Percentiles rank a stretch among this genome's conserved stretches.
These are phyloP conservation scores for Alfaro cultratus DNA, from an alignment of 2,797 vertebrate genomes.

Conservation along the genomic window DNA sequence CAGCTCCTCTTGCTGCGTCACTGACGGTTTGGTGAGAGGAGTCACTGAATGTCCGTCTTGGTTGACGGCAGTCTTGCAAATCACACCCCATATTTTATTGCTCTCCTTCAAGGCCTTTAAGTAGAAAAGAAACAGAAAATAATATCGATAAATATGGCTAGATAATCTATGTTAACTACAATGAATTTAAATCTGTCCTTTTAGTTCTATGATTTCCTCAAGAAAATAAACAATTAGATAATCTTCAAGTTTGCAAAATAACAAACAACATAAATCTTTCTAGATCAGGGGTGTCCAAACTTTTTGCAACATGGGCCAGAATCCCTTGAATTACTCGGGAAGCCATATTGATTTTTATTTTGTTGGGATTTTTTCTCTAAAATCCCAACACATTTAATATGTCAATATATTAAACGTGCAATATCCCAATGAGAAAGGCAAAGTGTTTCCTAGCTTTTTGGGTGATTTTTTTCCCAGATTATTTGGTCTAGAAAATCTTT, in stretches of 20 bases:
- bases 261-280: not conserved
- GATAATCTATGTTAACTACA: no score
- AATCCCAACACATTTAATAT: no score
- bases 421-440: no score
- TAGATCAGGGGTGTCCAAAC: not conserved
- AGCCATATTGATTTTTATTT: no score
- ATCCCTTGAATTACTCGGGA: no score
- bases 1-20: constrained; percentile 82
- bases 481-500: no score
- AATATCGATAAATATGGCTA: not conserved
- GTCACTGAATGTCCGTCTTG: constrained; percentile 80
- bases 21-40: constrained; percentile 83
- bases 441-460: no score
- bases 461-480: no score
- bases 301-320: no score
- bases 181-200: not conserved
- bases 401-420: no score
- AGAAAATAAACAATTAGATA: not conserved
- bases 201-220: not conserved
- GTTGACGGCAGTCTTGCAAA: constrained; percentile 85
- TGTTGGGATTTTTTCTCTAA: no score
- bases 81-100: constrained; percentile 88
- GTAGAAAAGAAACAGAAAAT: constrained; percentile 20
- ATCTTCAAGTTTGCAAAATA: not conserved
- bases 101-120: constrained; percentile 83